Base-by-base conservation (phyloP, 2,888 invertebrate species). In the Leptopilina drosophilae region DNA sequence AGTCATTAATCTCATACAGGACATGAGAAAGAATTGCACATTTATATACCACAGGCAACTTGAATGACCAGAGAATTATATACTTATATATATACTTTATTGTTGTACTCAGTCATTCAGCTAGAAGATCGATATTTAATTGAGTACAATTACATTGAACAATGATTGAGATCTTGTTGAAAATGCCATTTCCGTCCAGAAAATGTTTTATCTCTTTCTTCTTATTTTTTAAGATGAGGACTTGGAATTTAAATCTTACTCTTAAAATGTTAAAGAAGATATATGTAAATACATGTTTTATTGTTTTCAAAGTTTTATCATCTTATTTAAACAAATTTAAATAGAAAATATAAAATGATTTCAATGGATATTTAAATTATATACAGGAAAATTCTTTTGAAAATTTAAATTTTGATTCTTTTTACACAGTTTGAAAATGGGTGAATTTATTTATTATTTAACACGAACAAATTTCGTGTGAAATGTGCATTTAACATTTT, bases 111-210 rank as follows among this genome's bases (percentile, higher is more conserved):
- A 53, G n/a, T n/a, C 73, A 73, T 53, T 73, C 73, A 73, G 69
- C 69, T 69, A 26, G 85, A 78, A 82, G 83, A 86, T 85, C 85
- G 81, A 83, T 82, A 86, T 81, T 81, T 87, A 86, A 86, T 86
- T 86, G 87, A 76, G 79, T 78, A 80, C 83, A 87, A 86, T 86
- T 87, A 86, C 85, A 80, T 78, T 33, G 53, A 73, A 9, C 56
- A 73, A 14, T 33, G 73, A 73, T 73, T 73, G 73, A 0, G 56
- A 73, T 73, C 73, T 73, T 56, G n/a, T 81, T 81, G 78, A 78
- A 64, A 77, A 46, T 7, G 15, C 67, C 56, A 77, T 77, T 67
- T 67, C 64, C 73, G 73, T 33, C 73, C 26, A 73, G 56, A 56
- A 73, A 33, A 56, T 33, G 33, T 73, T 53, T 7, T 40, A 73